These are phyloP conservation scores for Artibeus jamaicensis DNA, from an alignment of 2,797 vertebrate species.

Conservation along the genomic window DNA sequence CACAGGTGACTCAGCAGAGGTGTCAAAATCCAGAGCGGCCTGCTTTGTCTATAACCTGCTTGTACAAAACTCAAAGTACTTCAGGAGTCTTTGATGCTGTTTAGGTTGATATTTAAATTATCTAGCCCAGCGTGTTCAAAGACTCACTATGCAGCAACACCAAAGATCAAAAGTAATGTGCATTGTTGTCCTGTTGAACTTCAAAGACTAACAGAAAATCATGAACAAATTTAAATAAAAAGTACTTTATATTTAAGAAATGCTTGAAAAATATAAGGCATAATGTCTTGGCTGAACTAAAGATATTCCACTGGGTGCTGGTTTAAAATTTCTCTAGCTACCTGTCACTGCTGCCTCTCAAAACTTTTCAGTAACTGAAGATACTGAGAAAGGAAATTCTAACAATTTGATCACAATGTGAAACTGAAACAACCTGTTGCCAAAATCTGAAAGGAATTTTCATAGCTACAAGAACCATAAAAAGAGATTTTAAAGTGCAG, in stretches of 20 bases:
- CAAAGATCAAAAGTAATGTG: constrained; percentile 47
- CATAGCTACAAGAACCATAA: not conserved
- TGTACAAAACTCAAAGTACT: not conserved
- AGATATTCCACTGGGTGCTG: not conserved
- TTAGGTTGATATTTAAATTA: constrained; percentile 64
- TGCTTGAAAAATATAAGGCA: constrained; percentile 14
- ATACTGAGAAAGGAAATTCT: not conserved
- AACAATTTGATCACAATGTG: not conserved
- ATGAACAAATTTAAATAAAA: constrained; percentile 8
- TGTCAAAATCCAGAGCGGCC: constrained; percentile 9
- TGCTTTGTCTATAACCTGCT: not conserved
- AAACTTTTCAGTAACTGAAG: not conserved
- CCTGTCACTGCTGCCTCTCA: not conserved
- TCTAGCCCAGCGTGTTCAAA: constrained; percentile 45
- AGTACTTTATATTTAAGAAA: constrained; percentile 42
- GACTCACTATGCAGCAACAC: not conserved
- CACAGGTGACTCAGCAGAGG: constrained; percentile 57
- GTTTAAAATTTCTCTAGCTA: not conserved
- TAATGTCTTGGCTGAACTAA: not conserved
- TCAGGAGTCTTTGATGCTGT: constrained; percentile 60
- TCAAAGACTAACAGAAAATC: constrained; percentile 50
- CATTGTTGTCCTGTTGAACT: constrained; percentile 51
- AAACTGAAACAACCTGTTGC: not conserved
- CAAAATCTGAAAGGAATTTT: constrained; percentile 27
- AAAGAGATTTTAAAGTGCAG: not conserved